Evolutionary conservation across 2,797 vertebrate species (phyloP).

Genomic region (Heteromormyrus szaboi): DNA sequence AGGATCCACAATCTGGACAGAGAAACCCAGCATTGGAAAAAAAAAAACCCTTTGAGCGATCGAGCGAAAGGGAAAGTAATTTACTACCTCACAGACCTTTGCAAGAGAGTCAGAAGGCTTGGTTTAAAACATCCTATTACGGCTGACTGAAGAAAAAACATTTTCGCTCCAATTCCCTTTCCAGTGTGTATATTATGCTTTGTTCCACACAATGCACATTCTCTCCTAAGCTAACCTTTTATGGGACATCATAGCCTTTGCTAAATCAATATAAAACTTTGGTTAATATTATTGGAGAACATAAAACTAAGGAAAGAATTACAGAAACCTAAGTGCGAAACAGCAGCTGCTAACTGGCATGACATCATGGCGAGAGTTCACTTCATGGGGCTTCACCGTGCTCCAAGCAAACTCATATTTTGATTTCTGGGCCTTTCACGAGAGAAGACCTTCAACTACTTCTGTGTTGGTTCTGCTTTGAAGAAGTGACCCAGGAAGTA

Average conservation of each 20-base stretch:
- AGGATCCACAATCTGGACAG: not conserved
- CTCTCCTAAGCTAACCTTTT: not conserved
- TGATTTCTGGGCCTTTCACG: not conserved
- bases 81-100: not conserved
- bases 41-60: not conserved
- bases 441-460: not conserved
- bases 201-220: not conserved
- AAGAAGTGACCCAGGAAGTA: not conserved
- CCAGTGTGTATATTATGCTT: not conserved
- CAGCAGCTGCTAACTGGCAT: not conserved
- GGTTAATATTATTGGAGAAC: not conserved
- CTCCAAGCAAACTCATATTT: not conserved
- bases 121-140: not conserved
- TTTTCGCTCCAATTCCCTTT: not conserved
- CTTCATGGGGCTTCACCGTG: not conserved
- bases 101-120: not conserved
- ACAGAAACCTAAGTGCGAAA: not conserved
- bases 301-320: not conserved
- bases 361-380: not conserved
- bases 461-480: not conserved
- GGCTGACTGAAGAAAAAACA: not conserved
- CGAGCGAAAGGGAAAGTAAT: not conserved
- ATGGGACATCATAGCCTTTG: not conserved
- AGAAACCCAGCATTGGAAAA: not conserved
- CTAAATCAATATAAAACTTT: not conserved